These are phyloP conservation scores for Allygus modestus DNA, from an alignment of 2,888 invertebrate species.

Conservation along the genomic window DNA sequence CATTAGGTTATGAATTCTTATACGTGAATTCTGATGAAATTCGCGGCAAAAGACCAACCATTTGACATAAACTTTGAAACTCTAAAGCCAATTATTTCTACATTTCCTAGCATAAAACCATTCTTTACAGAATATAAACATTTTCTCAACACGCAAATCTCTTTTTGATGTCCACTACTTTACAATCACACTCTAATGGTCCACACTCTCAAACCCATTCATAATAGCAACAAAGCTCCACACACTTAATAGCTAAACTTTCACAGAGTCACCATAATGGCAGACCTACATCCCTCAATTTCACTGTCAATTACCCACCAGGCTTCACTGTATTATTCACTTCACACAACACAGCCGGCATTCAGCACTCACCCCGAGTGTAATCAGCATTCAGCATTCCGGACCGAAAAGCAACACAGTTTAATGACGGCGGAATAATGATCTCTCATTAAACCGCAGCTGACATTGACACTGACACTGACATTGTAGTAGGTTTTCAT, in stretches of 20 bases:
- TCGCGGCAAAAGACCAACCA: too few species aligned
- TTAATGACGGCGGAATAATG: neutral
- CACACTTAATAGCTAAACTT: slow-evolving; percentile 1
- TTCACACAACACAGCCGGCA: neutral
- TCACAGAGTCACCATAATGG: neutral
- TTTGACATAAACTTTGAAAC: too few species aligned
- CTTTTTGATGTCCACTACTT: too few species aligned
- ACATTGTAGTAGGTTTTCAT: neutral
- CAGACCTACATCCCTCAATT: neutral
- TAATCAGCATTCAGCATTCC: too few species aligned
- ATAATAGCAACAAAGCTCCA: neutral
- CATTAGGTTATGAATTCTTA: too few species aligned
- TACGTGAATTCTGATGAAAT: too few species aligned
- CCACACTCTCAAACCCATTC: neutral
- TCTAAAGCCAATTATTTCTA: too few species aligned
- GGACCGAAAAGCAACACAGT: too few species aligned
- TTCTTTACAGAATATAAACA: too few species aligned
- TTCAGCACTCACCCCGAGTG: neutral
- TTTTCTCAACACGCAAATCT: too few species aligned
- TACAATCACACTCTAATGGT: neutral
- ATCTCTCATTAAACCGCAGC: neutral
- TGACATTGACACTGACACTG: neutral
- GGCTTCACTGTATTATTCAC: neutral
- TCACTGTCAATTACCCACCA: neutral
- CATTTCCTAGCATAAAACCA: too few species aligned